Base-by-base conservation (phyloP, 2,888 invertebrate genomes). In the Meganola albula region DNA sequence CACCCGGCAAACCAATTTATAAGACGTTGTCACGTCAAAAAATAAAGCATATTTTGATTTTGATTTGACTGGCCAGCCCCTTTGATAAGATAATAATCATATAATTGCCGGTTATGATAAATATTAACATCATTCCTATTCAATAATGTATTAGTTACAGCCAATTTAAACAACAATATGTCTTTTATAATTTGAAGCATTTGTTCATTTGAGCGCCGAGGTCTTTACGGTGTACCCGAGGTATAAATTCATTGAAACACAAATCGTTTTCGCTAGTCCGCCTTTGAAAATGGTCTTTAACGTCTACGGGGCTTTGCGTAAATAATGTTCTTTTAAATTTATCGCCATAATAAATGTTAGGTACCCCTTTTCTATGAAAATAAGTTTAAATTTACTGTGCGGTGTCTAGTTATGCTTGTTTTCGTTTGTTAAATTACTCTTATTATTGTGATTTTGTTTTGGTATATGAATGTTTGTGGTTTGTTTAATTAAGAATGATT, bases 241-340 rank as follows among this genome's bases (percentile, higher is more conserved):
- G 63, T 74, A 77, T 75, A 80, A 79, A 80, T 82, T 80, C 74
- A 75, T 76, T 76, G 69, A 65, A 65, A 66, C 68, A 61, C 66
- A 72, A 73, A 76, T 73, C 69, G 72, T 59, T 63, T 66, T 62
- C 61, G 65, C 63, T 65, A 58, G 62, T 61, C 60, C 69, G 71
- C 73, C 74, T 74, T 76, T 70, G 70, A 69, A 78, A 82, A 76
- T 72, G 79, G 79, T 74, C 75, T 73, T 75, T 79, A 77, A 75
- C 74, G 82, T 83, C 83, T 65, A 60, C 70, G 65, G 65, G 69
- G 84, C 83, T 85, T 82, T 83, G 73, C 73, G 77, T 77, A 80
- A 83, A 83, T 84, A 83, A 82, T 82, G 83, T 78, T 76, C 71
- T 66, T 67, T 64, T 48, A 75, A 84, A 85, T 84, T 85, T 84